A percentile compares a stretch with the other conserved stretches of the same genome.
phyloP scores from a whole-genome alignment of 1,140 invertebrate species.

The Saxidomus purpurata region DNA sequence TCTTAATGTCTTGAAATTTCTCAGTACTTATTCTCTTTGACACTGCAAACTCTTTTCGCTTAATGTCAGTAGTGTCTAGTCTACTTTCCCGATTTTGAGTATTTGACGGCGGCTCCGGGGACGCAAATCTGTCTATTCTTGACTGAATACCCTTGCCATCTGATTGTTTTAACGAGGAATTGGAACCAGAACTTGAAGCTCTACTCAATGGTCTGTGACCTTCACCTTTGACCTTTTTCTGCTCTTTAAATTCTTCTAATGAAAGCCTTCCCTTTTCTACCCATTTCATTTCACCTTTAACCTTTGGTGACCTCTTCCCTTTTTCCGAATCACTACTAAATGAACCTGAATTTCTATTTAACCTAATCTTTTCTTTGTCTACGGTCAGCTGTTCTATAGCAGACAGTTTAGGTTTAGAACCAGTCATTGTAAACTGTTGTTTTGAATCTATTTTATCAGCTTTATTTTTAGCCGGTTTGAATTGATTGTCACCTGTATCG shows the following conservation, averaged over 20 bases:
- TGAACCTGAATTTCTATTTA: constrained; percentile 37
- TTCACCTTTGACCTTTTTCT: constrained; percentile 21
- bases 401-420: constrained; percentile 14
- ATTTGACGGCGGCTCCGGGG: background rate
- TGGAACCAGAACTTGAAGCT: constrained; percentile 57
- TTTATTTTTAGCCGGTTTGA: background rate
- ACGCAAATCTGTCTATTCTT: constrained; percentile 24
- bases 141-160: background rate
- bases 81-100: background rate
- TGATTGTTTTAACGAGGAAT: constrained; percentile 36
- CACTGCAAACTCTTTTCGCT: constrained; percentile 21
- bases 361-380: constrained; percentile 42
- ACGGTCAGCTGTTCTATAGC: constrained; percentile 3
- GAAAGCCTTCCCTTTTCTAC: constrained; percentile 52
- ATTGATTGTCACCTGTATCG: constrained; percentile 15
- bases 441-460: background rate
- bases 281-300: constrained; percentile 43
- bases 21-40: constrained; percentile 53
- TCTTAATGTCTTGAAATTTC: constrained; percentile 61
- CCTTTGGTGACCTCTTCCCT: constrained; percentile 30
- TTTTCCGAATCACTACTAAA: constrained; percentile 58
- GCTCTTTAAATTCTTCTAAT: constrained; percentile 50
- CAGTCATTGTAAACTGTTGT: background rate
- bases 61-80: background rate
- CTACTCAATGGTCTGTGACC: constrained; percentile 54